A percentile compares a stretch with the other conserved stretches of the same genome.
Conservation (phyloP, 2,888 invertebrate species). For the Ochropleura leucogaster region DNA sequence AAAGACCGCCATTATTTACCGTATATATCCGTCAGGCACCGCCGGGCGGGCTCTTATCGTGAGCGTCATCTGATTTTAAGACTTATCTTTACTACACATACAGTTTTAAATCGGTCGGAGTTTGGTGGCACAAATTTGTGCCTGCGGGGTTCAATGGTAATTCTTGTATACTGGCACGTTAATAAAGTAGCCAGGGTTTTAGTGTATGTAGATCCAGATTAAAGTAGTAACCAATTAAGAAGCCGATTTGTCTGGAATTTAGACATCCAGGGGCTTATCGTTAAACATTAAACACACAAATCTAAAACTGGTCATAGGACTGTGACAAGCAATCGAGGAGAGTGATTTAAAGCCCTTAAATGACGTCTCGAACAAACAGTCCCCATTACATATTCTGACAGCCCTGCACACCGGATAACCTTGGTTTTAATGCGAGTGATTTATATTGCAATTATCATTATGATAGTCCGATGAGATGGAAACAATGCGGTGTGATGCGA, state of each 20-base stretch:
- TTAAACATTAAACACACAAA: neutral
- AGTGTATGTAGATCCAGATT: neutral
- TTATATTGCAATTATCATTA: slow-evolving; percentile 72
- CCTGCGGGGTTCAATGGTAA: no score
- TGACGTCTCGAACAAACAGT: slow-evolving; percentile 14
- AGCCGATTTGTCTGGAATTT: neutral
- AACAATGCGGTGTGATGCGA: slow-evolving; percentile 64
- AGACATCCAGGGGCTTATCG: neutral
- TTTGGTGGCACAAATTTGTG: no score
- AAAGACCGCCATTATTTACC: no score
- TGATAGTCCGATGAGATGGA: slow-evolving; percentile 64
- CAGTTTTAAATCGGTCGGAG: no score
- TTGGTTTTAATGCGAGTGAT: slow-evolving; percentile 73
- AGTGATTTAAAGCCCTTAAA: slow-evolving; percentile 4
- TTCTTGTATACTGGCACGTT: neutral
- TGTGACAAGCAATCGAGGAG: neutral
- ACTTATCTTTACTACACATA: no score
- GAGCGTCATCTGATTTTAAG: no score
- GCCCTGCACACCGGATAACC: slow-evolving; percentile 61
- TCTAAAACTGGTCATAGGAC: neutral
- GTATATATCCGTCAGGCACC: no score
- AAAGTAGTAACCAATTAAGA: neutral
- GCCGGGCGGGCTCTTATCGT: no score
- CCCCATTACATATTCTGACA: slow-evolving; percentile 39
- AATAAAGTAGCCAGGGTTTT: neutral